Base-by-base conservation (phyloP, 2,888 invertebrate genomes). In the Temnothorax unifasciatus region DNA sequence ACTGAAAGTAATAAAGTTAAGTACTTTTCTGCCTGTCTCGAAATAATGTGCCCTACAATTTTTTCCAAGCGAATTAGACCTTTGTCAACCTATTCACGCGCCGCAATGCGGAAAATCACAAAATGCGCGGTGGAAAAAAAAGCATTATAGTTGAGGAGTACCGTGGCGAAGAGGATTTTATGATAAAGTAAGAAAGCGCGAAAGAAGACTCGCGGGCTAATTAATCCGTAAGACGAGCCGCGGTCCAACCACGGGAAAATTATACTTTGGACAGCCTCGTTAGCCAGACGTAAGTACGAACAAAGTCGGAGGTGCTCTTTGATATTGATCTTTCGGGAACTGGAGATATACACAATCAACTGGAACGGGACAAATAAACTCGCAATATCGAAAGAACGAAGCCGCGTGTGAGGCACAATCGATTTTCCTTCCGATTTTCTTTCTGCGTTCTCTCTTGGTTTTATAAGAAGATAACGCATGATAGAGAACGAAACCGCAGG, bases 101-200 rank as follows among this genome's bases (percentile, higher is more conserved):
- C 69, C 73, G 59, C 79, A 81, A 83, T 68, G 66, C 57, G 68
- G 34, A 54, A 41, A 68, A 57, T 29, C 11, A n/a, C 59, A 44
- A 71, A 61, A 54, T 44, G n/a, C 0, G 13, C 0, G 18, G 18
- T 50, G 6, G 41, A 44, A 38, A 85, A 83, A 83, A 83, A 85
- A 77, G 59, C 63, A 59, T 61, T 13, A 82, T 76, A 38, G 41
- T 25, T 38, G 34, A 38, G 41, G n/a, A 68, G 29, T 3, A 52
- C 61, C 25, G 41, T 44, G 13, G 47, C 13, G 18, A 59, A 38
- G 25, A 41, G 25, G 59, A 81, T 71, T 71, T 81, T 15, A 47
- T 81, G 15, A 73, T 81, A 79, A 79, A 71, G 44, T 38, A 25
- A 81, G n/a, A 59, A 47, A 71, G 44, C 15, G 34, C 57, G 13